Conservation (phyloP, 2,888 invertebrate species). For the Perdita meconis region DNA sequence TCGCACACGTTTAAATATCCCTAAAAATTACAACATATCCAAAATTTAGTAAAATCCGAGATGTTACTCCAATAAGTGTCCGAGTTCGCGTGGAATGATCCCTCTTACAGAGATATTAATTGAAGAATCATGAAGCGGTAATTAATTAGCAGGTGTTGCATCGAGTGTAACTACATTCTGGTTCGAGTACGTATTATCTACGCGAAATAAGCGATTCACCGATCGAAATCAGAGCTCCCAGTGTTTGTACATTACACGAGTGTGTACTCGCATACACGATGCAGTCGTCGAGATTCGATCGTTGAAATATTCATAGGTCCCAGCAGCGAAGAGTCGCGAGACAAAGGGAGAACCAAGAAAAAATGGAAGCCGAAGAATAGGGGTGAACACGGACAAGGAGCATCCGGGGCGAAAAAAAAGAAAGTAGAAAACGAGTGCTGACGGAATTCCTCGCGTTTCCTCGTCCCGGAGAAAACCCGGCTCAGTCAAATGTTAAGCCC, state of each 20-base stretch:
- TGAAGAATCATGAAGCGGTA: too few relatives aligned
- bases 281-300: conserved; percentile 54
- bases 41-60: too few relatives aligned
- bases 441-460: conserved; percentile 7
- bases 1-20: too few relatives aligned
- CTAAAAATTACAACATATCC: too few relatives aligned
- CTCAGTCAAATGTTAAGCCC: conserved; percentile 47
- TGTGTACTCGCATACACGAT: conserved; percentile 39
- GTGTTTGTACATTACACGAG: conserved; percentile 39
- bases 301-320: conserved; percentile 67
- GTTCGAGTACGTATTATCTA: too few relatives aligned
- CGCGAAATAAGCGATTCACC: conserved; percentile 38
- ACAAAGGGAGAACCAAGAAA: conserved; percentile 6
- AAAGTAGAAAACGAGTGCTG: conserved; percentile 6
- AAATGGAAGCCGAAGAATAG: not conserved
- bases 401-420: conserved; percentile 9
- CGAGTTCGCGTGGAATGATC: too few relatives aligned
- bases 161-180: too few relatives aligned
- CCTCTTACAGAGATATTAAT: too few relatives aligned
- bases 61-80: too few relatives aligned
- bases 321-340: conserved; percentile 24
- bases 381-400: not conserved
- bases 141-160: too few relatives aligned
- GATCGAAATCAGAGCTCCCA: conserved; percentile 46
- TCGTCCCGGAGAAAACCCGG: conserved; percentile 17